phyloP scores from a whole-genome alignment of 1,140 invertebrate species.

The Holotrichia oblita region DNA sequence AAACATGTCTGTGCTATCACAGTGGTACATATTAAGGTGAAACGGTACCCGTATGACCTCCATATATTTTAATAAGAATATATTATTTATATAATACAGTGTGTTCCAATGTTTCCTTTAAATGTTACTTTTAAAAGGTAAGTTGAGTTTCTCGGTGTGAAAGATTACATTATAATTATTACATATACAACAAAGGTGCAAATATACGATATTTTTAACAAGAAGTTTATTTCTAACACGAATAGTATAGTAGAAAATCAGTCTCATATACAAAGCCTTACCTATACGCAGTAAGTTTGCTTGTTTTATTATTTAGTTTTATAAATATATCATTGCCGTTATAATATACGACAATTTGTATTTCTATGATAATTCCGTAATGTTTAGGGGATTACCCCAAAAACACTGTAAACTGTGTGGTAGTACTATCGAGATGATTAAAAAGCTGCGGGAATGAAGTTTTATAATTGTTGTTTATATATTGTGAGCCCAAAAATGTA shows the following conservation, averaged over 20 bases:
- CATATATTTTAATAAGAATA: conserved; percentile 34
- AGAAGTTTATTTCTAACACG: conserved; percentile 27
- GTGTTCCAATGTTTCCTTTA: neutral
- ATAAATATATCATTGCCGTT: neutral
- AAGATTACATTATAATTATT: neutral
- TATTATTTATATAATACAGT: neutral
- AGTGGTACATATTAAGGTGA: conserved; percentile 35
- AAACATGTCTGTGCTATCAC: conserved; percentile 36
- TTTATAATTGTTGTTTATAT: no score
- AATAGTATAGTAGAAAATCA: conserved; percentile 38
- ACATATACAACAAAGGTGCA: conserved; percentile 38
- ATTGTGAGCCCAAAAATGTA: no score
- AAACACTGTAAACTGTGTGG: no score
- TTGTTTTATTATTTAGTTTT: neutral
- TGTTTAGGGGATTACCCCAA: no score
- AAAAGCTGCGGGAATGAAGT: no score
- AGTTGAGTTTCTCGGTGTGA: conserved; percentile 23
- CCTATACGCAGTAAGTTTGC: conserved; percentile 17
- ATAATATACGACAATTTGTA: neutral
- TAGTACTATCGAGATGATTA: no score
- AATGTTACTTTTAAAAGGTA: neutral
- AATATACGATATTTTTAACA: conserved; percentile 37
- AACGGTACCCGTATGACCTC: conserved; percentile 39
- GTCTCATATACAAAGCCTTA: conserved; percentile 41
- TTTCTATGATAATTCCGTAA: no score